Percentiles rank a stretch among this genome's conserved stretches.
Evolutionary conservation across 92 coral and sea anemone species (phyloP).

Genomic region (Siderastrea siderea): DNA sequence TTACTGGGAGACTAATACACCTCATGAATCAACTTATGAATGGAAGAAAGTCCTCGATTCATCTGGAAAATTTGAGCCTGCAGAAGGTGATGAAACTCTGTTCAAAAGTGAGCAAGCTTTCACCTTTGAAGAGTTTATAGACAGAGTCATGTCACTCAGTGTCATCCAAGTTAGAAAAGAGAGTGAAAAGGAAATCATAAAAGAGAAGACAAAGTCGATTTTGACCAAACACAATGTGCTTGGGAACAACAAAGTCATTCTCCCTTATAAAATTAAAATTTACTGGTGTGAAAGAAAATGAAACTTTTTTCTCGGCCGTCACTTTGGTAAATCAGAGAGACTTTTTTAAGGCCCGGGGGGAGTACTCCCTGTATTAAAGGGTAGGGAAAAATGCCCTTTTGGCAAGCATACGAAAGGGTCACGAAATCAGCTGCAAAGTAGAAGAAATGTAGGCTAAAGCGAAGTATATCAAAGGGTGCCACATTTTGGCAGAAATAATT

Average conservation of each 20-base stretch:
- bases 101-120: slow-evolving; percentile 50
- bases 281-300: slow-evolving; percentile 27
- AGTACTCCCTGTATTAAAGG: no score
- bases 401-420: no score
- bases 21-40: slow-evolving; percentile 43
- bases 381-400: no score
- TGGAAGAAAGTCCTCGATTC: slow-evolving; percentile 58
- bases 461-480: no score
- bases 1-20: slow-evolving; percentile 57
- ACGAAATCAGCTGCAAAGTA: no score
- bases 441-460: no score
- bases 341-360: no score
- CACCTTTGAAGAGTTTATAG: slow-evolving; percentile 55
- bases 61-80: slow-evolving; percentile 53
- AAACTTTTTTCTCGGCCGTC: background rate
- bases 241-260: background rate
- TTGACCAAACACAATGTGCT: slow-evolving; percentile 39
- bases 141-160: slow-evolving; percentile 61
- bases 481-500: no score
- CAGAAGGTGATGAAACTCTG: slow-evolving; percentile 37
- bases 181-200: slow-evolving; percentile 59
- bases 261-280: slow-evolving; percentile 1
- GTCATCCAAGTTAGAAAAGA: slow-evolving; percentile 55
- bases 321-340: background rate
- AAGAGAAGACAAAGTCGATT: slow-evolving; percentile 53